A percentile compares a stretch with the other conserved stretches of the same genome.
Conservation (phyloP, 2,113 vertebrate species). For the Sturnira hondurensis region DNA sequence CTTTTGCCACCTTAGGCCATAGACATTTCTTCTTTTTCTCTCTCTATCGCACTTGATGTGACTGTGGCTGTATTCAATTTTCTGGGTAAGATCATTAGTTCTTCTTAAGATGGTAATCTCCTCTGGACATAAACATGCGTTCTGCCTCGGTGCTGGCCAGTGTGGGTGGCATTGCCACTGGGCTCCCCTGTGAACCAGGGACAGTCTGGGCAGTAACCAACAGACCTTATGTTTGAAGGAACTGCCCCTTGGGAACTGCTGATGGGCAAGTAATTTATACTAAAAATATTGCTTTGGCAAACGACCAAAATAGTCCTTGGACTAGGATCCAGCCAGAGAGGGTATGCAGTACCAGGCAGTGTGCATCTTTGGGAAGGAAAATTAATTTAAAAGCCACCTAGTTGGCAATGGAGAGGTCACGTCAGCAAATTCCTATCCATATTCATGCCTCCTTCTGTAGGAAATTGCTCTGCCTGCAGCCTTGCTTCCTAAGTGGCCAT, state of each 20-base stretch:
- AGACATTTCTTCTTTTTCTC: background rate
- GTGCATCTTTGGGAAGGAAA: background rate
- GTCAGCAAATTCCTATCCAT: background rate
- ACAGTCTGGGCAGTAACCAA: background rate
- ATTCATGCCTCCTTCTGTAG: background rate
- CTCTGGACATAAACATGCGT: background rate
- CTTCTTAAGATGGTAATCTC: background rate
- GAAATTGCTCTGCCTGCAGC: background rate
- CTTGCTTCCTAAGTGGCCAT: background rate
- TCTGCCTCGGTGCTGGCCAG: background rate
- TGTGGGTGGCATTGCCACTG: fast-evolving
- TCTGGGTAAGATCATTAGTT: background rate
- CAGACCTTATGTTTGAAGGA: background rate
- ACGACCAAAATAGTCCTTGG: background rate
- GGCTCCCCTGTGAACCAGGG: background rate
- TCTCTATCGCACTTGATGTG: background rate
- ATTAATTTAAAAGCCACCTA: background rate
- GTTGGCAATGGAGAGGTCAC: background rate
- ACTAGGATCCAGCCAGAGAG: background rate
- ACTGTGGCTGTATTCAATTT: background rate
- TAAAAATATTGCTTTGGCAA: conserved; percentile 5
- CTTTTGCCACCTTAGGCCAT: background rate
- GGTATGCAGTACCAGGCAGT: background rate
- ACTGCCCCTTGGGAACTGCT: background rate
- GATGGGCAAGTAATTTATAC: background rate